Conservation (phyloP, 2,797 vertebrate species). For the Brachymystax lenok region DNA sequence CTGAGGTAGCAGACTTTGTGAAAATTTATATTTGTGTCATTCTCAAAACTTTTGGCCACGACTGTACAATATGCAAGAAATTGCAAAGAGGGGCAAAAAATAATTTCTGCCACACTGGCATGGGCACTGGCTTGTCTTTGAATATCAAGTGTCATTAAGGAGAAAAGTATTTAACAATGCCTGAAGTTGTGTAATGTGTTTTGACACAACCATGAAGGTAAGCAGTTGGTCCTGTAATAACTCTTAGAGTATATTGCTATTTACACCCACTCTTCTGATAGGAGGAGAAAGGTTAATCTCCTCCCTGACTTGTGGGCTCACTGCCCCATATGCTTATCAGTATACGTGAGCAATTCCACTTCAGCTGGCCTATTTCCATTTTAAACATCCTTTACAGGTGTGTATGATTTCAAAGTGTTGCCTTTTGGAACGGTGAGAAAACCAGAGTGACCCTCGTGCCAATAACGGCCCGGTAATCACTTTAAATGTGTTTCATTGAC, state of each 20-base stretch:
- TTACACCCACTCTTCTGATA: constrained; percentile 24
- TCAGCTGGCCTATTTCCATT: constrained; percentile 13
- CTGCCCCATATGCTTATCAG: background rate
- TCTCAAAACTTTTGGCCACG: no score
- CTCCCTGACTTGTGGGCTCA: background rate
- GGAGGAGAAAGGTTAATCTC: background rate
- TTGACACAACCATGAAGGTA: constrained; percentile 67
- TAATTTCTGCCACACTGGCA: background rate
- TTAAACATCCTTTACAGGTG: constrained; percentile 38
- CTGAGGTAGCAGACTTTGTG: no score
- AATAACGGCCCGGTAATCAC: constrained; percentile 72
- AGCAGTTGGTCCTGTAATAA: constrained; percentile 47
- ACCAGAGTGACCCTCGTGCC: constrained; percentile 54
- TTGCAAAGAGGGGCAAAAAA: background rate
- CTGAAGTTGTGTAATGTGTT: constrained; percentile 67
- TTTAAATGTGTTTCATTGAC: constrained; percentile 78
- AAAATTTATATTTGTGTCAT: no score
- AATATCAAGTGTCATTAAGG: no score
- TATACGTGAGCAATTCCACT: background rate
- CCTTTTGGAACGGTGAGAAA: constrained; percentile 24
- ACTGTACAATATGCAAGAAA: background rate
- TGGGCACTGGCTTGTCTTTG: constrained; percentile 5
- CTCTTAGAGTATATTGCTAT: constrained; percentile 13
- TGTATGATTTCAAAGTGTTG: constrained; percentile 32
- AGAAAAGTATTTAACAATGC: background rate